Conservation (phyloP, 2,797 vertebrate species). For the Liparis tanakae region DNA sequence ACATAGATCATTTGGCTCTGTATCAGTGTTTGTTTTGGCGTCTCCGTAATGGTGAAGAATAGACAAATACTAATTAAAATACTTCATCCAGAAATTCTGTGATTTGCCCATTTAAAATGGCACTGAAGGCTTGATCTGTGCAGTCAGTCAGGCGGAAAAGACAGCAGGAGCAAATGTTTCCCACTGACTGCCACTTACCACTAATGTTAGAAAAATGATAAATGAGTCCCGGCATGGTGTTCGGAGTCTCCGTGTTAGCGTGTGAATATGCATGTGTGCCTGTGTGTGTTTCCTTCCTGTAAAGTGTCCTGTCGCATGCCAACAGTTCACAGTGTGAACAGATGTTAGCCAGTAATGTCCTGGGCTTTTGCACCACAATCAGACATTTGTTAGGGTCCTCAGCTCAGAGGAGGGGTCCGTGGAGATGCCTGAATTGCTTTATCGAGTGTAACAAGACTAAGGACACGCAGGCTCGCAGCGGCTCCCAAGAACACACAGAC, state of each 20-base stretch:
- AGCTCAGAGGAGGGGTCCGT: slow-evolving; percentile 59
- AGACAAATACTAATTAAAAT: slow-evolving; percentile 39
- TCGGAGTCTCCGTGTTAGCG: slow-evolving; percentile 42
- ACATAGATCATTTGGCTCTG: background rate
- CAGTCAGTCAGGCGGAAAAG: slow-evolving; percentile 57
- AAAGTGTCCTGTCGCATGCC: slow-evolving; percentile 69
- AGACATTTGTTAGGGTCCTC: slow-evolving; percentile 65
- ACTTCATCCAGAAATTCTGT: slow-evolving; percentile 21
- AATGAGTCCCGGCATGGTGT: slow-evolving; percentile 63
- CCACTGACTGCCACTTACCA: slow-evolving; percentile 71
- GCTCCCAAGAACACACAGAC: slow-evolving; percentile 55
- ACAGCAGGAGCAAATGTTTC: slow-evolving; percentile 66
- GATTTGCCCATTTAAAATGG: slow-evolving; percentile 29
- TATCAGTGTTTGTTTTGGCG: slow-evolving; percentile 5
- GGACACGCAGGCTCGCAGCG: slow-evolving; percentile 57
- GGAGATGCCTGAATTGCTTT: slow-evolving; percentile 74
- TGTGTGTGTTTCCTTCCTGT: slow-evolving; percentile 46
- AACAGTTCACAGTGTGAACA: slow-evolving; percentile 78
- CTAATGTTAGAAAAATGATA: slow-evolving; percentile 76
- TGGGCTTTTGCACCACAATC: slow-evolving; percentile 65
- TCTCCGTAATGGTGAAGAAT: slow-evolving; percentile 13
- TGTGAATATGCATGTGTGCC: slow-evolving; percentile 44
- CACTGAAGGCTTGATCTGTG: slow-evolving; percentile 36
- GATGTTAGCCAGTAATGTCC: slow-evolving; percentile 75
- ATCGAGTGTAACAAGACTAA: slow-evolving; percentile 70